phyloP scores from a whole-genome alignment of 2,797 vertebrate genomes.

The Petrocephalus sullivani region DNA sequence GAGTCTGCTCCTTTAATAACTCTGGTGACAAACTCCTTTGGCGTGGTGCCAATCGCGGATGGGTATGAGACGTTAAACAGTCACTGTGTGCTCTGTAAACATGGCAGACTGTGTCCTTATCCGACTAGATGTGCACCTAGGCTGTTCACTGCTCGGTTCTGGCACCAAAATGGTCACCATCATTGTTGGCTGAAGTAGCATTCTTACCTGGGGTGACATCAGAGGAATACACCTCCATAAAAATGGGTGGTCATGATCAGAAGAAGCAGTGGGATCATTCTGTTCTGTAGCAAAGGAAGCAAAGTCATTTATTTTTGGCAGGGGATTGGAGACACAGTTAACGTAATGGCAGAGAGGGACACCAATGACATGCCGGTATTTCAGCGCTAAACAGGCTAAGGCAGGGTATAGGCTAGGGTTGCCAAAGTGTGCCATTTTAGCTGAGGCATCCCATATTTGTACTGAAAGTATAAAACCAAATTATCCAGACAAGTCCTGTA shows the following conservation, averaged over 20 bases:
- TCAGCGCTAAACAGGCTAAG: neutral
- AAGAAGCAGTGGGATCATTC: neutral
- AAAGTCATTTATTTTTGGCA: neutral
- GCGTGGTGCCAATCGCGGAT: neutral
- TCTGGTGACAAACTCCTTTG: neutral
- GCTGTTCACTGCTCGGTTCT: neutral
- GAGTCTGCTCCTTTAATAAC: neutral
- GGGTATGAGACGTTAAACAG: neutral
- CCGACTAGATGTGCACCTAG: neutral
- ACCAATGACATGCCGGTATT: neutral
- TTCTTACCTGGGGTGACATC: neutral
- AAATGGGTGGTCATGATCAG: neutral
- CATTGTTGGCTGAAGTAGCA: neutral
- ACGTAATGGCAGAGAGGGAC: neutral
- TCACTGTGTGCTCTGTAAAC: neutral
- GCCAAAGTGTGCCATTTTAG: neutral
- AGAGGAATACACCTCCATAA: neutral
- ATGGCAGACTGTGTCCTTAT: neutral
- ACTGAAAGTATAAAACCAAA: neutral
- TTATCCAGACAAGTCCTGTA: no score
- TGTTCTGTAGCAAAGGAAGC: neutral
- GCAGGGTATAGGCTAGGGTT: neutral
- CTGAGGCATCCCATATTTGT: neutral
- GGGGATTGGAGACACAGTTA: neutral
- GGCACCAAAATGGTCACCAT: neutral